Evolutionary conservation across 2,888 invertebrate genomes (phyloP).

Genomic region (Drepana falcataria): DNA sequence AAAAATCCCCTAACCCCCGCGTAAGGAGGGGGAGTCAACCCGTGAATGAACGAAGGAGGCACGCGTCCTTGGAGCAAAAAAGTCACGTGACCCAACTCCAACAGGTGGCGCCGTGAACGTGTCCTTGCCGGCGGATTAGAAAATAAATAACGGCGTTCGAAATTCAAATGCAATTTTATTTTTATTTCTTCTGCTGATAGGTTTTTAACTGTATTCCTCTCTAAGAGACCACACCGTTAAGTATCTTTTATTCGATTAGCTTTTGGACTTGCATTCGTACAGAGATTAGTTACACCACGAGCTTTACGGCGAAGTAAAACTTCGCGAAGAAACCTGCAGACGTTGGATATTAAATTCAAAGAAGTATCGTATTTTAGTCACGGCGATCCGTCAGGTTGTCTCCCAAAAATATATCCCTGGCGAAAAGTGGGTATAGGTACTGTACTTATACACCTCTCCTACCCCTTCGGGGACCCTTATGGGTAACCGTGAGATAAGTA

Average conservation of each 20-base stretch:
- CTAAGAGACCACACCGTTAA: too few relatives aligned
- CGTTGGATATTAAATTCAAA: too few relatives aligned
- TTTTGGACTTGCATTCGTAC: constrained; percentile 1
- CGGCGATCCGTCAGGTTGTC: too few relatives aligned
- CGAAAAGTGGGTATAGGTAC: too few relatives aligned
- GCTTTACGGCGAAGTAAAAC: too few relatives aligned
- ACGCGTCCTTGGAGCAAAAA: constrained; percentile 77
- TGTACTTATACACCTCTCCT: too few relatives aligned
- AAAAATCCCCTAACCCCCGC: constrained; percentile 72
- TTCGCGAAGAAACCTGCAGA: not conserved
- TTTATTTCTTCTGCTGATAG: constrained; percentile 16
- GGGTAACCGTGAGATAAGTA: too few relatives aligned
- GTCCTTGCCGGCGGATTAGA: constrained; percentile 69
- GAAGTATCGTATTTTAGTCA: too few relatives aligned
- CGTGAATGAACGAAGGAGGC: constrained; percentile 78
- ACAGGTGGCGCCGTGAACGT: constrained; percentile 74
- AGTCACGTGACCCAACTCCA: constrained; percentile 74
- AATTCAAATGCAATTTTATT: constrained; percentile 23
- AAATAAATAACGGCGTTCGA: constrained; percentile 42
- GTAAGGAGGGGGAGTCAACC: constrained; percentile 65
- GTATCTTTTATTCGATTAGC: too few relatives aligned
- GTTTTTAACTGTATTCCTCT: not conserved
- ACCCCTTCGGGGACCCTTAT: too few relatives aligned
- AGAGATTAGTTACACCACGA: too few relatives aligned
- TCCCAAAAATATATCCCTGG: too few relatives aligned